Evolutionary conservation across 2,797 vertebrate species (phyloP), one percentile per base, ranked within the genome.

Genomic region (Harpagifer antarcticus): DNA sequence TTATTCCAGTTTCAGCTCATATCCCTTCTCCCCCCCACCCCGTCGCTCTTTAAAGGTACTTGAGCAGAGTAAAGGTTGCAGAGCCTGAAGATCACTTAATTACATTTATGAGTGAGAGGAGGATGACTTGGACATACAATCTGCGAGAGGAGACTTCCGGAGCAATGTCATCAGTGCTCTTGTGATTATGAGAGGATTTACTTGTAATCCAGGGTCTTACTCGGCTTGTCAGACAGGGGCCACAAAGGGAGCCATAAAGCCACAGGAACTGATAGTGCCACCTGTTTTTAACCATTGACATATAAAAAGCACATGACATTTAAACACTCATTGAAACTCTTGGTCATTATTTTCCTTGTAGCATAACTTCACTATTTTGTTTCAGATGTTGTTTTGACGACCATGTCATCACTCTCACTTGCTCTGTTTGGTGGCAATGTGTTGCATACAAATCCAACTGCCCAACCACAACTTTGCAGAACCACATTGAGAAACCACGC

Each of bases 181-280:
- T 37, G 2, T 66, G 72, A 84, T 89, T 83, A 89, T 70, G 60
- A 81, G 65, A 65, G 84, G 89, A 90, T 89, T 92, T 77, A 68
- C 71, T 82, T 76, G 63, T 91, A 91, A 92, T 92, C 88, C 84
- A 16, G 63, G 72, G 79, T 82, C 48, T 89, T 71, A 76, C 72
- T 65, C 45, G 8, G 68, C 71, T 48, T 81, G 86, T 88, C 87
- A 64, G 66, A 70, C 9, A n/a, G 5, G 60, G 11, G 3, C 40
- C 23, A 68, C 23, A 27, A 27, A 27, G 23, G 23, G 23, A 23
- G 23, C 23, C n/a, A n/a, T n/a, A n/a, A n/a, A n/a, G n/a, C n/a
- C 23, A 58, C 77, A 69, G 37, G 10, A 59, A 59, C 20, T 10
- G 13, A 59, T 0, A 8, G 13, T 49, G 20, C 19, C 78, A 82